Base-by-base conservation (phyloP, 2,888 invertebrate species). In the Eristalis pertinax region DNA sequence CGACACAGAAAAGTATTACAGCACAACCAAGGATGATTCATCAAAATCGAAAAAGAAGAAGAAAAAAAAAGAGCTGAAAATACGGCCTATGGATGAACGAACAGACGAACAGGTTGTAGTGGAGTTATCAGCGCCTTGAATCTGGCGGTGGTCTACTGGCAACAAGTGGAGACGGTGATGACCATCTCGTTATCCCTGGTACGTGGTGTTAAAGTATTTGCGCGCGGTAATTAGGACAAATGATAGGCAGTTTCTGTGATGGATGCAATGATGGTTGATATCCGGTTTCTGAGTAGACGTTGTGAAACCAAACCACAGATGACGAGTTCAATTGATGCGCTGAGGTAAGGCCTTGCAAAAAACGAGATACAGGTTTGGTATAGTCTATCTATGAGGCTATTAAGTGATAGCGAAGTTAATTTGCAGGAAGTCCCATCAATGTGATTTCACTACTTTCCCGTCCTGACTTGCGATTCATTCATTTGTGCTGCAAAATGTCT, bases 171-270 rank as follows among this genome's bases (percentile, higher is more conserved):
- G 41, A 76, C 24, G 29, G 19, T 70, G 69, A 76, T 70, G 75
- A 62, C 75, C 64, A 60, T 70, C 75, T 70, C 29, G 64, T 70
- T 64, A 64, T 69, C 75, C 69, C 32, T 58, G 69, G 24, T 64
- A 11, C 43, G 75, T 64, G 32, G 76, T 82, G 81, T 82, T 75
- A 60, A 69, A 64, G 69, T 43, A 70, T 82, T 82, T 64, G 70
- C 81, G 76, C 75, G 70, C 60, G 70, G 65, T 82, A 82, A 82
- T 76, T 75, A 82, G 81, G 81, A 82, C 81, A 82, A 82, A 76
- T 82, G 75, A 76, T 82, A 76, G 68, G 62, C 76, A 75, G 70
- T 82, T 70, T 82, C 69, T 69, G 65, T 41, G 38, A 67, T 41
- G 60, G 32, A 29, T 43, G 67, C 62, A 26, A n/a, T 24, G 32